Evolutionary conservation across 2,888 invertebrate species (phyloP), one percentile per base, ranked within the genome.

Genomic region (Macropis europaea): DNA sequence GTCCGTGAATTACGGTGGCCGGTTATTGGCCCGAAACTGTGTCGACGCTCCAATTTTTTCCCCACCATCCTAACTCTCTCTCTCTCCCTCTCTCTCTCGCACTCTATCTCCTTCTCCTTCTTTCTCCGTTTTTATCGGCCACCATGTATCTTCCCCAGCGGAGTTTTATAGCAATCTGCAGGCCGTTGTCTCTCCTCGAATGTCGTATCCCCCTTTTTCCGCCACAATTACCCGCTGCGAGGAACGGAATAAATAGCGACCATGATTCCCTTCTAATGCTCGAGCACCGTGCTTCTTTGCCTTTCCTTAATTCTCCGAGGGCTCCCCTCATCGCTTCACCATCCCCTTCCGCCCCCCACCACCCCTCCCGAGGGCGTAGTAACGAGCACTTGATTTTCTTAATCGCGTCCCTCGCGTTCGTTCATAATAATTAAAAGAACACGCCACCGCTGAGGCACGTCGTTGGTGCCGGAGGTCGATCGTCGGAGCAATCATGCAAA

Each of bases 11-110:
- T 53, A 73, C 61, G 56, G 28, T 28, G 47, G 36, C 36, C 54
- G 52, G 61, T 72, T 67, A 73, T 73, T 59, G 61, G 66, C 72
- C 47, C 36, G 67, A 66, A 67, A 72, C 61, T 67, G 48, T 53
- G 73, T 57, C 66, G 61, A 11, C 47, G 73, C 17, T 57, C 61
- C 43, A 72, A 71, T 73, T 73, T 72, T 57, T 54, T 17, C n/a
- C 19, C 11, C 15, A 28, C 19, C 52, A 0, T 3, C 32, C 32
- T 3, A 0, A 6, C 42, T 32, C 11, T 13, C 11, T 0, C 9
- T 11, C 26, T 22, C 13, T 2, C 42, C 13, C 30, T 73, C 67
- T 57, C 48, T 17, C n/a, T 13, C 11, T 11, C 38, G 13, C 52
- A 0, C 1, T 19, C 32, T 3, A 0, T 6, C 42, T 32, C 11